phyloP scores from a whole-genome alignment of 64 coral and sea anemone species.

The Dendrophyllia cribrosa region DNA sequence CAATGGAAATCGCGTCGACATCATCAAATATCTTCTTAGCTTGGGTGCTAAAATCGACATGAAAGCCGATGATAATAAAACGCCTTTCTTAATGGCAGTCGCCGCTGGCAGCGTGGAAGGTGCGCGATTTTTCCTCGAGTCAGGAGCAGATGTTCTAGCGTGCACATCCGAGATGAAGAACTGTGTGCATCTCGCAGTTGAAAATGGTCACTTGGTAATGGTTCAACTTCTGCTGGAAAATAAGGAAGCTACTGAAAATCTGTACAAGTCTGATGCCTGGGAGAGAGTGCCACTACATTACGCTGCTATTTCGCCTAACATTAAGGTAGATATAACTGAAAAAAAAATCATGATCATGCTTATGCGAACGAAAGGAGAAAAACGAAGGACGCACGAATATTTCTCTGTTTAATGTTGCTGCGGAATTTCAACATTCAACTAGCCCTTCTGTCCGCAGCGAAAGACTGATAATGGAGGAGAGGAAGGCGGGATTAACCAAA shows the following conservation, averaged over 20 bases:
- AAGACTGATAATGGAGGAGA: too few species aligned
- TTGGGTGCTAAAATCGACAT: conserved; percentile 37
- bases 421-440: too few species aligned
- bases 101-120: conserved; percentile 1
- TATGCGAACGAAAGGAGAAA: too few species aligned
- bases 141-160: conserved; percentile 57
- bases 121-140: conserved; percentile 55
- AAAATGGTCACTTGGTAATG: conserved; percentile 38
- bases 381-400: too few species aligned
- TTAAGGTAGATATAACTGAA: conserved; percentile 53
- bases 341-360: background rate
- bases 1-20: conserved; percentile 17
- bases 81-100: conserved; percentile 76
- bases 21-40: conserved; percentile 67
- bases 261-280: background rate
- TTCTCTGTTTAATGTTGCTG: too few species aligned
- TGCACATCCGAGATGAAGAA: conserved; percentile 66
- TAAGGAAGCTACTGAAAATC: conserved; percentile 1
- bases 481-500: too few species aligned
- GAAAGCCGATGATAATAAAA: conserved; percentile 45
- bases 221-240: conserved; percentile 14
- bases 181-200: conserved; percentile 74
- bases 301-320: conserved; percentile 29
- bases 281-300: conserved; percentile 11
- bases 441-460: too few species aligned